Evolutionary conservation across 2,797 vertebrate species (phyloP), one percentile per base, ranked within the genome.

Genomic region (Cirrhinus mrigala): DNA sequence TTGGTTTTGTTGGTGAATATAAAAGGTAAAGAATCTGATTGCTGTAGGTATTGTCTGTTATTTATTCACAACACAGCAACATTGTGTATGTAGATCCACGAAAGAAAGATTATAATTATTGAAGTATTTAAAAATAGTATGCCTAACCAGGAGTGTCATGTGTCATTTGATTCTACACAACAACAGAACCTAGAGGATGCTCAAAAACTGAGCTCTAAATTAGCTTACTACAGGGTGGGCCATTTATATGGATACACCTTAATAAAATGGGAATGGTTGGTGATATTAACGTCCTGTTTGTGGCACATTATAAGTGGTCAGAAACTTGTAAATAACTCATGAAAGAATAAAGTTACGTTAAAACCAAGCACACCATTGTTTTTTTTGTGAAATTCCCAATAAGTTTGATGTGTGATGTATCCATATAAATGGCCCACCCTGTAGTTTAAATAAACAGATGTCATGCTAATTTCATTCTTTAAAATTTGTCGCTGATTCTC

Each of bases 1-100:
- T 88, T 60, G 87, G 84, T 46, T 86, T 69, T 54, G 84, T 81
- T 81, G 84, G 62, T 46, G 48, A 29, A 75, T 81, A 86, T 68
- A 76, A 75, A n/a, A 50, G 76, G 84, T 86, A 79, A 76, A 58
- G 3, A 60, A 60, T n/a, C 10, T 60, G n/a, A 18, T 52, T 48
- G 1, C 16, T 27, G 2, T 12, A 3, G 5, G 37, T 48, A 11
- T 5, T 29, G 58, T 40, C 46, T n/a, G 33, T 12, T 9, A 84
- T 24, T 12, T 37, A 40, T 64, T 46, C 40, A 24, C 8, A 40
- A 46, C 14, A 62, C 3, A 75, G 12, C 22, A 54, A 27, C 22
- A 16, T 2, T 73, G 5, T 24, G 69, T 48, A 48, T 14, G 3
- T 2, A 73, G 44, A 50, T 54, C 9, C 27, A 54, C 1, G 27